Evolutionary conservation across 2,888 invertebrate species (phyloP), one percentile per base, ranked within the genome.

Genomic region (Microdon myrmicae): DNA sequence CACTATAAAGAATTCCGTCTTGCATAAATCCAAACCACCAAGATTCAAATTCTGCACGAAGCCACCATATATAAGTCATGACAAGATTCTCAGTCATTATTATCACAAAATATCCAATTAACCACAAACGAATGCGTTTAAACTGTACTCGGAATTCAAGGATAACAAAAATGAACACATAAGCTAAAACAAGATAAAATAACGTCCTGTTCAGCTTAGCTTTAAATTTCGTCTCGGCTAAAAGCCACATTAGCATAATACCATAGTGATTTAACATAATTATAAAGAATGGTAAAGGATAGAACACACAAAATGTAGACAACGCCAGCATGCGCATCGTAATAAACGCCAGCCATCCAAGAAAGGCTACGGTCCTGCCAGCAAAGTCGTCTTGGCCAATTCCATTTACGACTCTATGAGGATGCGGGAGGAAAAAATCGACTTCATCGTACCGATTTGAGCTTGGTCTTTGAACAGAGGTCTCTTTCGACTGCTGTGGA

Each of bases 81-180:
- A 83, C 71, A 32, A 87, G 79, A 71, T 88, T 90, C 78, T 92
- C 89, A 17, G 82, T 68, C 55, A 87, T 84, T 32, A 87, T 85
- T 32, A 90, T 80, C 41, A 84, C 74, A 71, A 89, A 85, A 81
- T 87, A 92, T 39, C 85, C 83, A 66, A 84, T 79, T 70, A 90
- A 86, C 84, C 90, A 88, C 44, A 86, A 81, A 3, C 87, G 85
- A 12, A 89, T 85, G 71, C 87, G 86, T 68, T 86, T 87, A 74
- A 91, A 91, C 75, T 87, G 87, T 47, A 90, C 84, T 74, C 90
- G 88, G 71, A 91, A 90, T 79, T 92, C 92, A 73, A 92, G 86
- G 31, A 90, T 81, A 71, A 89, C 87, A 74, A 90, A 88, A 45
- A 90, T 82, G 72, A 89, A 91, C 61, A 91, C 83, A 68, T 89